Evolutionary conservation across 2,797 vertebrate genomes (phyloP), one percentile per base, ranked within the genome.

Genomic region (Falco peregrinus): DNA sequence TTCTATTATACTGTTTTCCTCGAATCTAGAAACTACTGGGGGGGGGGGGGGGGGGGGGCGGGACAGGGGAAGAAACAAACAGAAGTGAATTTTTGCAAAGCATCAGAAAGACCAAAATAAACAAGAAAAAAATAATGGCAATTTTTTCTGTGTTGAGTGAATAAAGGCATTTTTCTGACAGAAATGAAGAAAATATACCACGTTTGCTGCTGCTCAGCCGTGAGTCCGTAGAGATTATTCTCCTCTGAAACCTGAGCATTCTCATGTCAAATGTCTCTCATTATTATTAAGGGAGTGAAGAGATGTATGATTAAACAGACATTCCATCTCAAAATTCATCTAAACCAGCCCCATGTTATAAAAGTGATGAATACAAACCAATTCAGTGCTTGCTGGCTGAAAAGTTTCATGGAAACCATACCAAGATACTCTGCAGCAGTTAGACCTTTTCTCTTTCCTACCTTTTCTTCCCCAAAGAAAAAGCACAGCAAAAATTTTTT

Each of bases 391-490:
- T 28, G 33, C 33, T 56, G 43, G 10, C 19, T 78, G 48, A 71
- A 91, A 95, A 83, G 24, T 24, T 79, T 59, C 43, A 76, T 3
- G 20, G 21, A 85, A 96, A 88, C 5, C 47, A 39, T 11, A 60
- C 5, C 5, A 48, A 48, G 35, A 31, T 35, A 28, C 0, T 11
- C 47, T 19, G 20, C 1, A 0, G 33, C 1, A 0, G 33, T 61
- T 69, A 50, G 22, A 54, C 1, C 11, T 63, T 83, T 88, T 61
- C 5, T 61, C 50, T 63, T 61, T n/a, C 25, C 11, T 77, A 74
- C 16, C 13, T 56, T 73, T 75, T 33, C 16, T 59, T 59, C n/a
- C 18, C 11, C 17, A 19, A 87, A 53, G 35, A 61, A 92, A 90
- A 89, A 67, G 6, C 18, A 83, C 0, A 56, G 17, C 14, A 91